phyloP scores from a whole-genome alignment of 2,888 invertebrate species.

The Acrobasis consociella region DNA sequence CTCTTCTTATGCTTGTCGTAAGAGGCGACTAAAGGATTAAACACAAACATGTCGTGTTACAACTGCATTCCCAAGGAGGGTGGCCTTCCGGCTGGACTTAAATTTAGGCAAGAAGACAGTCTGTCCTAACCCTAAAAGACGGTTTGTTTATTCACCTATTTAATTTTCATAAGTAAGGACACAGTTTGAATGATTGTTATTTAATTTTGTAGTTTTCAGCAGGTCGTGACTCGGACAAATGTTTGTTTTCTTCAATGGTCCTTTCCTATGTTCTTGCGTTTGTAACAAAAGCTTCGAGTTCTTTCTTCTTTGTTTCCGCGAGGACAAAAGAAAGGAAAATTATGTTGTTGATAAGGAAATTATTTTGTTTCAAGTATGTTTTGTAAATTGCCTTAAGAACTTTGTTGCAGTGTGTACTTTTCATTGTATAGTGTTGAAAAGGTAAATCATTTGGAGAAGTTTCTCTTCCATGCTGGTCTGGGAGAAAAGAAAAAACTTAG shows the following conservation, averaged over 20 bases:
- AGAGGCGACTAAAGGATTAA: too few relatives aligned
- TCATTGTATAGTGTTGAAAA: too few relatives aligned
- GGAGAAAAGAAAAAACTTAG: too few relatives aligned
- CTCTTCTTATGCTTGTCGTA: too few relatives aligned
- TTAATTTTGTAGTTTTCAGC: slow-evolving; percentile 6
- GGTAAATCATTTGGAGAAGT: too few relatives aligned
- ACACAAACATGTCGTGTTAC: too few relatives aligned
- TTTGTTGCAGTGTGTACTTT: too few relatives aligned
- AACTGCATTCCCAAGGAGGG: too few relatives aligned
- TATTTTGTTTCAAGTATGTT: too few relatives aligned
- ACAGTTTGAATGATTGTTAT: slow-evolving; percentile 19
- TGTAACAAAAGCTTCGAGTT: not conserved
- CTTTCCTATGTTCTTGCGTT: slow-evolving; percentile 3
- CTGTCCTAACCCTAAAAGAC: slow-evolving; percentile 3
- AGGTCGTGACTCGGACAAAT: not conserved
- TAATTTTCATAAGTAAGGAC: slow-evolving; percentile 19
- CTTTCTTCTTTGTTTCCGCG: not conserved
- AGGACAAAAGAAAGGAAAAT: not conserved
- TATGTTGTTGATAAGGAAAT: not conserved
- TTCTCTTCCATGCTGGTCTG: too few relatives aligned
- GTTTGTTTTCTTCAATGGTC: slow-evolving; percentile 1
- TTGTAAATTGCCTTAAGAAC: too few relatives aligned
- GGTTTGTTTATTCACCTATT: slow-evolving; percentile 13
- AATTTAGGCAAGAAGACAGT: not conserved
- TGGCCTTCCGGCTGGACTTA: too few relatives aligned